Evolutionary conservation across 2,113 vertebrate genomes (phyloP).

Genomic region (Atractosteus spatula): DNA sequence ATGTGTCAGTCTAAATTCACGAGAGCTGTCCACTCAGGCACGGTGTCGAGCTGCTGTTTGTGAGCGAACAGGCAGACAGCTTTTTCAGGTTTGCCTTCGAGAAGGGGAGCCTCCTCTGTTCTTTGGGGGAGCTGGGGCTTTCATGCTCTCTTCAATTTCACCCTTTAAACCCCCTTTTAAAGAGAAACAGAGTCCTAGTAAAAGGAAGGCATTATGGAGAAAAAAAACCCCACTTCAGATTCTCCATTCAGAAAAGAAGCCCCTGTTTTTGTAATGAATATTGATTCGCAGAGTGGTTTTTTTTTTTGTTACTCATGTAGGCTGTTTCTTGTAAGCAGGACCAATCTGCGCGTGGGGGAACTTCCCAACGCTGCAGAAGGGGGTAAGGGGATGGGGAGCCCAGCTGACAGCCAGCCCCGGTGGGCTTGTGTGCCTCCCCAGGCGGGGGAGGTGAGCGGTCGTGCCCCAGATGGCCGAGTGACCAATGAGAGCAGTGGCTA

Average conservation of each 20-base stretch:
- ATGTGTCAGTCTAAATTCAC: no score
- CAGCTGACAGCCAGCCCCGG: constrained; percentile 9
- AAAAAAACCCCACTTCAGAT: background rate
- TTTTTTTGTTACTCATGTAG: constrained; percentile 38
- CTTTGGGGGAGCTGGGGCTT: no score
- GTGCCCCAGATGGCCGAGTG: background rate
- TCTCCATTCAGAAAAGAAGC: constrained; percentile 34
- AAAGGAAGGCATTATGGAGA: background rate
- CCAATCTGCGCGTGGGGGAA: constrained; percentile 59
- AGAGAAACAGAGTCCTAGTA: background rate
- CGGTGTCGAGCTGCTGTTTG: no score
- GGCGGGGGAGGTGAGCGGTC: background rate
- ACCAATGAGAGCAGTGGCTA: background rate
- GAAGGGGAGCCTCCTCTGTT: no score
- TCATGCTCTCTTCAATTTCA: no score
- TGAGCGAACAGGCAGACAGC: no score
- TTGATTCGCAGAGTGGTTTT: constrained; percentile 43
- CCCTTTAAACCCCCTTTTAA: no score
- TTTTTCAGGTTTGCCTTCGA: no score
- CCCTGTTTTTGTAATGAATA: constrained; percentile 28
- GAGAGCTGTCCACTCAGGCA: no score
- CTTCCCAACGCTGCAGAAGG: constrained; percentile 37
- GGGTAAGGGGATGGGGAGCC: constrained; percentile 28
- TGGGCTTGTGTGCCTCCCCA: background rate
- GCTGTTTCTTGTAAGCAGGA: constrained; percentile 53